These are phyloP conservation scores for Cyanoramphus novaezelandiae DNA, from an alignment of 2,113 vertebrate genomes.

Conservation along the genomic window DNA sequence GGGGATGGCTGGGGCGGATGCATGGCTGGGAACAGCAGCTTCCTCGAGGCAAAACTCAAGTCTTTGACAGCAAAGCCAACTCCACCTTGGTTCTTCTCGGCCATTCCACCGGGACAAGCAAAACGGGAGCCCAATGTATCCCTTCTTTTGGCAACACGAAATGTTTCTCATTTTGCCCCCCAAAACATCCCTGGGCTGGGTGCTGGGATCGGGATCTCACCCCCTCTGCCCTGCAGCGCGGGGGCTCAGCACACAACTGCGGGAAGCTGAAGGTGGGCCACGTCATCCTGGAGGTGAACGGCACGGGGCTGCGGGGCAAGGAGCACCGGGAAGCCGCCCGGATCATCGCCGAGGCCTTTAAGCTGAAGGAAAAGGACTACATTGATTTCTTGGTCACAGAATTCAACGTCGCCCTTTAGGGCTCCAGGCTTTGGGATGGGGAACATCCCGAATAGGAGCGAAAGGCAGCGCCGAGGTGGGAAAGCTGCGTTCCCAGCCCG, in stretches of 20 bases:
- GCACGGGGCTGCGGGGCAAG: conserved; percentile 84
- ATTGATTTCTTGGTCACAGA: conserved; percentile 97
- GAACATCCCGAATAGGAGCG: accelerated
- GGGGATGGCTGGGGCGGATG: background rate
- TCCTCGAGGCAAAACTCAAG: conserved; percentile 9
- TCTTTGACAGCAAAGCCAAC: background rate
- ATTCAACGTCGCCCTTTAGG: conserved; percentile 93
- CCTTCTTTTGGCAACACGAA: background rate
- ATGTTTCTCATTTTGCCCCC: accelerated
- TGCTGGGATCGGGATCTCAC: background rate
- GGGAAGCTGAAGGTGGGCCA: conserved; percentile 96
- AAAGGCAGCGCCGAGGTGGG: background rate
- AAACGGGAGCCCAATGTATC: background rate
- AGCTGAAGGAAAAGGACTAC: conserved; percentile 92
- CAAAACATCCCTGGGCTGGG: background rate
- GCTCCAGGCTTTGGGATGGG: background rate
- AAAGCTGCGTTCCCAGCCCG: background rate
- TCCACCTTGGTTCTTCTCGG: background rate
- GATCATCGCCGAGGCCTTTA: conserved; percentile 96
- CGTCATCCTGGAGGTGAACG: conserved; percentile 95
- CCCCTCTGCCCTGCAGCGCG: conserved; percentile 75
- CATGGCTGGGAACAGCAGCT: background rate
- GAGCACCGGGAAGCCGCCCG: conserved; percentile 92
- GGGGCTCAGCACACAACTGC: conserved; percentile 93
- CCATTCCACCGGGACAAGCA: background rate